Percentiles rank a stretch among this genome's conserved stretches.
These are phyloP conservation scores for Hecatera dysodea DNA, from an alignment of 2,888 invertebrate genomes.

Conservation along the genomic window DNA sequence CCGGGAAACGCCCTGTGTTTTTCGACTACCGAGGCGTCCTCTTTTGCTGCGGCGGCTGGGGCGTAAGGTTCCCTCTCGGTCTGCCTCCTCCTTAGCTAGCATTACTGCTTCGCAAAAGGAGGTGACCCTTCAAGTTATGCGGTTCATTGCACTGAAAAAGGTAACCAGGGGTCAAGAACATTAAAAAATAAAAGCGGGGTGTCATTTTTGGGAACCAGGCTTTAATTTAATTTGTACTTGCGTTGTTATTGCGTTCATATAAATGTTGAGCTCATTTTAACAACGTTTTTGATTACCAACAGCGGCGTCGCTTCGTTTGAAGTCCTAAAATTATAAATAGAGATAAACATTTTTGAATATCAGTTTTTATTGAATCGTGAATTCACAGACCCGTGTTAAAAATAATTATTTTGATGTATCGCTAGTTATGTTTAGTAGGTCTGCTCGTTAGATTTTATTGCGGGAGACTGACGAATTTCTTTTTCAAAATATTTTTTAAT, in stretches of 20 bases:
- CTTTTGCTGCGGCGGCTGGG: too few species aligned
- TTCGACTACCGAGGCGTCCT: too few species aligned
- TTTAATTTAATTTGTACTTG: background rate
- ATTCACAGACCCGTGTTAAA: conserved; percentile 8
- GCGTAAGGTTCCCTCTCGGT: too few species aligned
- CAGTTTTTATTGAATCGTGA: conserved; percentile 23
- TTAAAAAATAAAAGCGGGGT: background rate
- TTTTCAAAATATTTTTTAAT: background rate
- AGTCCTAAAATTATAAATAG: conserved; percentile 13
- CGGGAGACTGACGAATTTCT: background rate
- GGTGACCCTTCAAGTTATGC: too few species aligned
- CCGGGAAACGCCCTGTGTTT: too few species aligned
- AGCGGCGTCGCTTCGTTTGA: conserved; percentile 3
- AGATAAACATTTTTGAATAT: conserved; percentile 4
- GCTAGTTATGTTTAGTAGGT: background rate
- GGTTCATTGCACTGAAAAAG: background rate
- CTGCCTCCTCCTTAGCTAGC: too few species aligned
- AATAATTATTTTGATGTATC: background rate
- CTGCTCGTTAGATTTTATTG: background rate
- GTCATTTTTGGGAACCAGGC: background rate
- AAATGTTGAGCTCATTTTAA: conserved; percentile 16
- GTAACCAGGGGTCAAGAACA: background rate
- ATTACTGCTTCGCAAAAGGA: too few species aligned
- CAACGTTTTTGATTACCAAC: background rate
- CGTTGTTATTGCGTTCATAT: conserved; percentile 11